Conservation (phyloP, 1,140 invertebrate species). For the Elymnias hypermnestra region DNA sequence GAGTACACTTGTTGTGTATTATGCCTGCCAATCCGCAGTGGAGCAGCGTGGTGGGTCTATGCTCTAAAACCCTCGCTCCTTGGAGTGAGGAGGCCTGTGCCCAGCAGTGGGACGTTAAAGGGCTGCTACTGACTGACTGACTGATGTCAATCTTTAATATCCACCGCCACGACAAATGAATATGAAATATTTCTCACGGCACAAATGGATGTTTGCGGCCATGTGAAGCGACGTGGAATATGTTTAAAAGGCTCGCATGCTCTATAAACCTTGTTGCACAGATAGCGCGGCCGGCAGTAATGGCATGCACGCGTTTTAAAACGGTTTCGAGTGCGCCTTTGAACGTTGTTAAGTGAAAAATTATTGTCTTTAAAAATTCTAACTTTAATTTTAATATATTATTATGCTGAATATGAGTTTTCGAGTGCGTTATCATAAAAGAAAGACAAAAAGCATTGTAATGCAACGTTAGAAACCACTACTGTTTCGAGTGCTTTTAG, state of each 20-base stretch:
- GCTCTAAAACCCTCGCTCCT: too few species aligned
- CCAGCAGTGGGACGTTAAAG: too few species aligned
- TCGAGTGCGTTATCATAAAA: conserved; percentile 3
- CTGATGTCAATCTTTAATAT: too few species aligned
- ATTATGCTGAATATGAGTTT: conserved; percentile 4
- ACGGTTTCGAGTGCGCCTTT: background rate
- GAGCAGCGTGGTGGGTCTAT: too few species aligned
- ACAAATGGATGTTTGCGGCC: too few species aligned
- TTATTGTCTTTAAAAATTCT: conserved; percentile 3
- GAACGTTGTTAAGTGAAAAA: conserved; percentile 4
- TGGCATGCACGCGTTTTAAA: background rate
- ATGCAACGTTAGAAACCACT: background rate
- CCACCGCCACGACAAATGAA: too few species aligned
- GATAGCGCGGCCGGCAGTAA: too few species aligned
- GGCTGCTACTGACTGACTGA: too few species aligned
- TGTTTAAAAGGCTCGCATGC: background rate
- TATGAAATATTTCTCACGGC: too few species aligned
- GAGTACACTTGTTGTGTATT: too few species aligned
- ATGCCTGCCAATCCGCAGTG: too few species aligned
- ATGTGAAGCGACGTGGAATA: background rate
- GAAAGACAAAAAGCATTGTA: conserved; percentile 1
- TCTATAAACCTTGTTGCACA: conserved; percentile 5
- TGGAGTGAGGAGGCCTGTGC: too few species aligned
- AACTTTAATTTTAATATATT: conserved; percentile 7
- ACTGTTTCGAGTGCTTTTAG: background rate